Percentiles rank a stretch among this genome's conserved stretches.
Conservation (phyloP, 2,113 vertebrate species). For the Chaenogobius annularis region DNA sequence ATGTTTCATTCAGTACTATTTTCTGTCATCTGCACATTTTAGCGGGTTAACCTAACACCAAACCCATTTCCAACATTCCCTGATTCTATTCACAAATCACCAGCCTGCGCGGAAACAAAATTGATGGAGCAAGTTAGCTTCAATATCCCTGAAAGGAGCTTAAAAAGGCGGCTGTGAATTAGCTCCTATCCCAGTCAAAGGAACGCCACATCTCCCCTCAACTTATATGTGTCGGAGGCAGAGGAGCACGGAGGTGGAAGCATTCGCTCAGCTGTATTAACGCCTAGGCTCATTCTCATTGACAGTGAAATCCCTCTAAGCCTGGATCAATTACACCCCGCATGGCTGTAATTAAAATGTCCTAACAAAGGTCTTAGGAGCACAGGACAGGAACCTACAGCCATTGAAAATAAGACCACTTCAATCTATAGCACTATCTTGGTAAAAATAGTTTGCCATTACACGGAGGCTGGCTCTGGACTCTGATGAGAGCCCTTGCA, state of each 20-base stretch:
- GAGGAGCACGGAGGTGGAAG: slow-evolving; percentile 58
- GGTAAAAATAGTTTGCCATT: slow-evolving; percentile 39
- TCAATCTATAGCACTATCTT: slow-evolving; percentile 56
- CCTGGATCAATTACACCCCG: slow-evolving; percentile 76
- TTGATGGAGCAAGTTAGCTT: not conserved
- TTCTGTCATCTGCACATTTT: no score
- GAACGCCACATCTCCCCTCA: slow-evolving; percentile 21
- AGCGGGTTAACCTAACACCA: no score
- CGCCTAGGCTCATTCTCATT: slow-evolving; percentile 68
- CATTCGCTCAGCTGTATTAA: slow-evolving; percentile 67
- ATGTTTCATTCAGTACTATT: no score
- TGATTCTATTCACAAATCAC: not conserved
- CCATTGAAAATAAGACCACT: slow-evolving; percentile 56
- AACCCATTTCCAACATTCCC: no score
- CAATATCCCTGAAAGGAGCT: slow-evolving; percentile 1
- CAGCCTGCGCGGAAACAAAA: not conserved
- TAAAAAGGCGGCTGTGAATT: not conserved
- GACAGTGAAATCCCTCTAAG: slow-evolving; percentile 76
- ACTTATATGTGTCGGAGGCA: slow-evolving; percentile 18
- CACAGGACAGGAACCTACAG: slow-evolving; percentile 56
- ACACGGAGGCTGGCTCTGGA: slow-evolving; percentile 25
- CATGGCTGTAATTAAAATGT: slow-evolving; percentile 80
- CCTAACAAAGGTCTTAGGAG: slow-evolving; percentile 74
- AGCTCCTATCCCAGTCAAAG: slow-evolving; percentile 10
- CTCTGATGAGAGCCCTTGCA: slow-evolving; percentile 13